Evolutionary conservation across 2,113 vertebrate genomes (phyloP), one percentile per base, ranked within the genome.

Genomic region (Zosterops lateralis): DNA sequence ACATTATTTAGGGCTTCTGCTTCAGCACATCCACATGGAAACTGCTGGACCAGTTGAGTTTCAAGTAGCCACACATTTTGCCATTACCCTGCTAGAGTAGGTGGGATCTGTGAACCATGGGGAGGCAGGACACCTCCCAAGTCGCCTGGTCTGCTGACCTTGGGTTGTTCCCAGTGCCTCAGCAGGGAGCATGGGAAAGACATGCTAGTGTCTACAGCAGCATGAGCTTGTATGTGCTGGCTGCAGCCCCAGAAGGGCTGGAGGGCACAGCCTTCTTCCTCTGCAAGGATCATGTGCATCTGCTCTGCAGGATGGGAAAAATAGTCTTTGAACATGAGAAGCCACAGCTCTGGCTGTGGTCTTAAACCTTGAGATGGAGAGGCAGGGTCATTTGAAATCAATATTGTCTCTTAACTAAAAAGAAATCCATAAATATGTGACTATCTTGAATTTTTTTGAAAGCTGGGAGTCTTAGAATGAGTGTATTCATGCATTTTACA

Each of bases 161-260:
- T 2, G 1, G 4, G 9, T n/a, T 54, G 32, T 60, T 76, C 31
- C 36, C 3, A 4, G 31, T 29, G 21, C 25, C 47, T 72, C 0
- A 3, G 11, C 10, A 67, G 60, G 2, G 29, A 90, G 36, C 12
- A 9, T 1, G 2, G 48, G 19, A 61, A 60, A 54, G 21, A 16
- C 0, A 1, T 19, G 5, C 14, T 29, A 26, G 11, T 6, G 4
- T 61, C 32, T 42, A 9, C 0, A 3, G 57, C 50, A 47, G 16
- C 11, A 5, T 2, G 14, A 78, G 18, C 26, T 44, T 0, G 0
- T 5, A 3, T 16, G 51, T 34, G 17, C 13, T 62, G 25, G 32
- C 75, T 67, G 48, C 31, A 54, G 38, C 19, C 11, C 11, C 1
- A 3, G 48, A 1, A 2, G 53, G 76, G 36, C 50, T 73, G 67